Conservation (phyloP, 2,888 invertebrate genomes). For the Caradrina kadenii region DNA sequence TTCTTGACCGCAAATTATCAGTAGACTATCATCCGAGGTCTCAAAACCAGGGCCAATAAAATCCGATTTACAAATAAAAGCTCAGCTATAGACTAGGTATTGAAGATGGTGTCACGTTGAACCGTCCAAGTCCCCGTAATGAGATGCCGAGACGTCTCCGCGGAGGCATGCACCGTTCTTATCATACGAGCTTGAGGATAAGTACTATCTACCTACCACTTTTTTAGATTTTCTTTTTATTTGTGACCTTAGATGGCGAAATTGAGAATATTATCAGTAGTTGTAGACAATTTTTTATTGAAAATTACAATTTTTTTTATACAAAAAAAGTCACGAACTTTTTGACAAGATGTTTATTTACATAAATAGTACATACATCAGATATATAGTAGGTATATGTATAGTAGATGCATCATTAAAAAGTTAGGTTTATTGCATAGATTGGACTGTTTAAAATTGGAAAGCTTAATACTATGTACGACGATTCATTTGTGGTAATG, state of each 20-base stretch:
- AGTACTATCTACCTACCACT: not conserved
- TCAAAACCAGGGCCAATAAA: slow-evolving; percentile 6
- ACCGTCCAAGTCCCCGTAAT: slow-evolving; percentile 50
- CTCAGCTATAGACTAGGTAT: slow-evolving; percentile 21
- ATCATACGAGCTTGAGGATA: slow-evolving; percentile 7
- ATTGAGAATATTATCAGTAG: not conserved
- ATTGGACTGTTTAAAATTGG: not conserved
- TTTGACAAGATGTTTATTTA: not conserved
- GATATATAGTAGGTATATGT: no score
- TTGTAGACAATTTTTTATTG: no score
- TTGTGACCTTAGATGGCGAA: not conserved
- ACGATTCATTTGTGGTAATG: not conserved
- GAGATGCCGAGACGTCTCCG: slow-evolving; percentile 50
- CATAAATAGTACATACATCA: not conserved
- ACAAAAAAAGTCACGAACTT: not conserved
- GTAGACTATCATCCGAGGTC: not conserved
- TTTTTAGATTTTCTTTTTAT: not conserved
- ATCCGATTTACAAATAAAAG: slow-evolving; percentile 28
- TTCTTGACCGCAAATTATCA: no score
- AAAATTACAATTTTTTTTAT: no score
- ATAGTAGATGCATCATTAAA: not conserved
- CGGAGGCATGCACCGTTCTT: slow-evolving; percentile 40
- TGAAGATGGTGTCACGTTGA: slow-evolving; percentile 53
- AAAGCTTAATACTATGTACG: not conserved
- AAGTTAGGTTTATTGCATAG: not conserved